Evolutionary conservation across 2,113 vertebrate genomes (phyloP).

Genomic region (Accipiter virgatus): DNA sequence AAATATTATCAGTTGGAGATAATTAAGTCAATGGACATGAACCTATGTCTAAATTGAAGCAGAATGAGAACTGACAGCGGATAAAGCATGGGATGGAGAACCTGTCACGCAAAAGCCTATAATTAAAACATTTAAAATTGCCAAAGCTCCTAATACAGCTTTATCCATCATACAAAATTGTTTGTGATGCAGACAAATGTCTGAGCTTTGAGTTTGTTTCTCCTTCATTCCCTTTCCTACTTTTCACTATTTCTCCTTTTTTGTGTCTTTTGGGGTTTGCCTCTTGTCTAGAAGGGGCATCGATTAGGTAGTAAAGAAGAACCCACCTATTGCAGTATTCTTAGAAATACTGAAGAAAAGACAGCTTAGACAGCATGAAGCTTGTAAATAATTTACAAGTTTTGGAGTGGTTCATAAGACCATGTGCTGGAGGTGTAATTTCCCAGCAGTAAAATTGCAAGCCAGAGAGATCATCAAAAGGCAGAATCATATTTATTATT

Average conservation of each 20-base stretch:
- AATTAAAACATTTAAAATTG: not conserved
- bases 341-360: not conserved
- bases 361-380: not conserved
- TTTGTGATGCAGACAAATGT: not conserved
- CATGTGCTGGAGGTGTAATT: not conserved
- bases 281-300: not conserved
- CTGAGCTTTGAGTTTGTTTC: not conserved
- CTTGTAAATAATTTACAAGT: constrained; percentile 36
- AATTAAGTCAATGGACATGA: not conserved
- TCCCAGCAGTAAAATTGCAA: constrained; percentile 5
- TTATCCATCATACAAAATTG: not conserved
- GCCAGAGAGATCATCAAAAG: not conserved
- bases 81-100: not conserved
- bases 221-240: not conserved
- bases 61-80: not conserved
- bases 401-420: not conserved
- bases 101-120: not conserved
- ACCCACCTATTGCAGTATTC: not conserved
- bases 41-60: not conserved
- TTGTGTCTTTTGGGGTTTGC: not conserved
- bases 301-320: not conserved
- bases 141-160: not conserved
- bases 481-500: constrained; percentile 15
- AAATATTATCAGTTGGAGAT: not conserved
- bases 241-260: not conserved